A percentile compares a stretch with the other conserved stretches of the same genome.
Conservation (phyloP, 2,888 invertebrate species). For the Lasioglossum figueresi region DNA sequence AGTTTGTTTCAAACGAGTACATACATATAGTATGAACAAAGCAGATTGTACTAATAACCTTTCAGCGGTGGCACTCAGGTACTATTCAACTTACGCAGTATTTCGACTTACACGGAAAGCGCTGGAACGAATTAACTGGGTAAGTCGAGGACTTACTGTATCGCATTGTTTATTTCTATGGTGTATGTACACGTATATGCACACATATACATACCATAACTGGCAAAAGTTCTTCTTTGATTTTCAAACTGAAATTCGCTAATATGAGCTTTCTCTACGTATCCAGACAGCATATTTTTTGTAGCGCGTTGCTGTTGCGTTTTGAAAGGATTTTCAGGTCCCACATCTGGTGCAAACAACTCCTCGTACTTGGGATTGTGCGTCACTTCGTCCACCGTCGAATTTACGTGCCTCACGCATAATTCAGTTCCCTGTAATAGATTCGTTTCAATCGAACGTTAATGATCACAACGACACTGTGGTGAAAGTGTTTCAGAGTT, state of each 20-base stretch:
- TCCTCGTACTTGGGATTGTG: slow-evolving; percentile 98
- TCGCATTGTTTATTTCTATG: not conserved
- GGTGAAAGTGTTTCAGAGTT: slow-evolving; percentile 1
- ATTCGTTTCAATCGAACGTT: slow-evolving; percentile 24
- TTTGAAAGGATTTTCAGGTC: slow-evolving; percentile 97
- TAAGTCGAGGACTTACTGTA: too few species aligned
- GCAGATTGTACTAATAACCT: too few species aligned
- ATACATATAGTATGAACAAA: too few species aligned
- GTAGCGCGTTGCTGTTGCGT: slow-evolving; percentile 94
- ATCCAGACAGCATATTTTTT: slow-evolving; percentile 97
- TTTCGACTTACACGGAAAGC: too few species aligned
- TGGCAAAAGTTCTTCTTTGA: slow-evolving; percentile 96
- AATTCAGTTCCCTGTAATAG: slow-evolving; percentile 88
- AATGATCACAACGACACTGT: slow-evolving; percentile 14
- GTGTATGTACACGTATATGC: not conserved
- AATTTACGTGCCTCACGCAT: slow-evolving; percentile 90
- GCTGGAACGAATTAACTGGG: too few species aligned
- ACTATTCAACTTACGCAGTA: too few species aligned
- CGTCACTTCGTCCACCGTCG: slow-evolving; percentile 91
- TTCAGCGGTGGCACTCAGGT: too few species aligned
- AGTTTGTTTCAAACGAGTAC: too few species aligned
- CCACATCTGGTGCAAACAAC: slow-evolving; percentile 95
- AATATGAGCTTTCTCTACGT: slow-evolving; percentile 96
- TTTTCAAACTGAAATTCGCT: slow-evolving; percentile 99
- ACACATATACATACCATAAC: slow-evolving; percentile 87